Percentiles rank a stretch among this genome's conserved stretches.
Evolutionary conservation across 2,113 vertebrate species (phyloP).

Genomic region (Xenopus laevis): DNA sequence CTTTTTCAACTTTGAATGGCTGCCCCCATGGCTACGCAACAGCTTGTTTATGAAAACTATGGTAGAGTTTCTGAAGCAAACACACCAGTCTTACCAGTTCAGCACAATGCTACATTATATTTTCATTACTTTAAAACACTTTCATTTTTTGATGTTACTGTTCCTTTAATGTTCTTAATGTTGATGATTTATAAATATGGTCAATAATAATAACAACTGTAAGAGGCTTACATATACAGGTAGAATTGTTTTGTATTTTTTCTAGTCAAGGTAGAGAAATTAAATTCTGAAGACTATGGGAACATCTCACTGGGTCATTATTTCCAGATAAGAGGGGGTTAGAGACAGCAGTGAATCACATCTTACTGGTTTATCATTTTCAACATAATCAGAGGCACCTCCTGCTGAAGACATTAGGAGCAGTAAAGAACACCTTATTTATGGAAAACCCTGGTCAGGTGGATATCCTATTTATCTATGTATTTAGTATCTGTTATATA

Average conservation of each 20-base stretch:
- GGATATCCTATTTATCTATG: slow-evolving; percentile 32
- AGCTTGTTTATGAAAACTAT: too few species aligned
- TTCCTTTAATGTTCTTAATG: too few species aligned
- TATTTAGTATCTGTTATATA: too few species aligned
- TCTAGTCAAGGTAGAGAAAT: not conserved
- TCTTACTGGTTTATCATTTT: not conserved
- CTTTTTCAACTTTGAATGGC: too few species aligned
- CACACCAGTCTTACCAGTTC: too few species aligned
- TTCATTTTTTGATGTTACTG: too few species aligned
- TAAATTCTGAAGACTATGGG: not conserved
- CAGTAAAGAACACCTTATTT: slow-evolving; percentile 38
- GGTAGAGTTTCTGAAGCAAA: too few species aligned
- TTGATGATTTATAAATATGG: too few species aligned
- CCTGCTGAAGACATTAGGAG: slow-evolving; percentile 4
- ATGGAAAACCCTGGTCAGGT: slow-evolving; percentile 60
- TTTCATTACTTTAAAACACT: too few species aligned
- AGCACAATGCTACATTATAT: too few species aligned
- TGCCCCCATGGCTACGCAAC: too few species aligned
- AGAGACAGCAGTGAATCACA: not conserved
- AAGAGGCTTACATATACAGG: not conserved
- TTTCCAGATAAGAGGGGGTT: not conserved
- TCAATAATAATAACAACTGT: too few species aligned
- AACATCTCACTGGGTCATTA: not conserved
- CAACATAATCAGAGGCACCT: slow-evolving; percentile 4
- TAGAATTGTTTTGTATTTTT: not conserved